Evolutionary conservation across 2,888 invertebrate genomes (phyloP).

Genomic region (Habroteleia sp.): DNA sequence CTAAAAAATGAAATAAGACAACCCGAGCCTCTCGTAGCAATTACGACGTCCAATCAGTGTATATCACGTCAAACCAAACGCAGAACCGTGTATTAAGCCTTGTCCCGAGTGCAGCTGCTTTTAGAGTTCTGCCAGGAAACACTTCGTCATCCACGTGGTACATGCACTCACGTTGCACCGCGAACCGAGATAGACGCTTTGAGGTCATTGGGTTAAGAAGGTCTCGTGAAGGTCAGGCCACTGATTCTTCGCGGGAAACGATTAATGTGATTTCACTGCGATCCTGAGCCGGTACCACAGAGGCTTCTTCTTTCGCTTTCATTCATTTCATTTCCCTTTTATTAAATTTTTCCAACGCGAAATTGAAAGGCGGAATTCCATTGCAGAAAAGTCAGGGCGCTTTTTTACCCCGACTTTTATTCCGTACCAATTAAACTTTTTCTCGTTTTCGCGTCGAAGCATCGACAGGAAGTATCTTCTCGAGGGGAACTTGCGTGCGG

Average conservation of each 20-base stretch:
- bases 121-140: constrained; percentile 22
- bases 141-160: constrained; percentile 39
- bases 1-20: constrained; percentile 25
- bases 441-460: neutral
- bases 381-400: neutral
- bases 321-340: constrained; percentile 14
- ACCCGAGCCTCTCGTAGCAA: constrained; percentile 65
- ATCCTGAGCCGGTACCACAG: neutral
- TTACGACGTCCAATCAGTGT: constrained; percentile 68
- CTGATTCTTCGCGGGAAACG: constrained; percentile 21
- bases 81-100: constrained; percentile 69
- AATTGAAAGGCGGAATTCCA: constrained; percentile 22
- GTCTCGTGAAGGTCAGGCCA: constrained; percentile 67
- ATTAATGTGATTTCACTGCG: constrained; percentile 48
- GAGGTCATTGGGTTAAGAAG: constrained; percentile 63
- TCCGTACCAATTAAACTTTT: constrained; percentile 14
- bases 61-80: constrained; percentile 69
- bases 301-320: constrained; percentile 13
- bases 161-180: constrained; percentile 7
- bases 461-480: neutral
- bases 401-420: neutral
- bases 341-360: constrained; percentile 6
- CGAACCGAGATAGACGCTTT: constrained; percentile 27
- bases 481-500: too few relatives aligned
- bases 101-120: constrained; percentile 52